Base-by-base conservation (phyloP, 2,797 vertebrate genomes). In the Tarsius wallacei region DNA sequence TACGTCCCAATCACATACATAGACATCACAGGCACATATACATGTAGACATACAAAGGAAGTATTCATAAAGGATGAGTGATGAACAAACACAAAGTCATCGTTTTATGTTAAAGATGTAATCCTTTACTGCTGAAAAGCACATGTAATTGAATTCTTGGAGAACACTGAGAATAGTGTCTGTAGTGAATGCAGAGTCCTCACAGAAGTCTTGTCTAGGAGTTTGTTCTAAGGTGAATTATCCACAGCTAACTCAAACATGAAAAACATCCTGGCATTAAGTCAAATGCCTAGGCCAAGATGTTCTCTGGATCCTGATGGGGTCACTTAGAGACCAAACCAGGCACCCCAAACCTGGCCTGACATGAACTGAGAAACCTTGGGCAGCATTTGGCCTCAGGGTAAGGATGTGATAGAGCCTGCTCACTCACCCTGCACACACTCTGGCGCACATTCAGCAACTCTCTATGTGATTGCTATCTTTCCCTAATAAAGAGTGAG, bases 41-140 rank as follows among this genome's bases (percentile, higher is more conserved):
- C 26, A 89, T 47, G 55, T 2, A 89, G 36, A 68, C 33, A 64
- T 16, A 91, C 70, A 93, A 95, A 96, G 71, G 66, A 81, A 88
- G 70, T 61, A 89, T 93, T 94, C 89, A 83, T 53, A 76, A 73
- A 96, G 73, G 59, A 83, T 63, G 86, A 86, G 70, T 47, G 24
- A 89, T n/a, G 22, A 80, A 80, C 73, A 82, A 87, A 92, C 24
- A 82, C 55, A 70, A 91, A 93, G 89, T 55, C 33, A 80, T 19
- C 36, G 74, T 91, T 95, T 94, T 71, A 84, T 61, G 63, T 71
- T 78, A 51, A 90, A 78, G 80, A 84, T 36, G 47, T 21, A 86
- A 70, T 74, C 57, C 24, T 76, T 73, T 13, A 66, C 33, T 84
- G n/a, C n/a, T 71, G 59, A 96, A 92, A 92, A 93, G 47, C 66